Conservation (phyloP, 2,888 invertebrate species). For the Drosophila nr. perissopoda region DNA sequence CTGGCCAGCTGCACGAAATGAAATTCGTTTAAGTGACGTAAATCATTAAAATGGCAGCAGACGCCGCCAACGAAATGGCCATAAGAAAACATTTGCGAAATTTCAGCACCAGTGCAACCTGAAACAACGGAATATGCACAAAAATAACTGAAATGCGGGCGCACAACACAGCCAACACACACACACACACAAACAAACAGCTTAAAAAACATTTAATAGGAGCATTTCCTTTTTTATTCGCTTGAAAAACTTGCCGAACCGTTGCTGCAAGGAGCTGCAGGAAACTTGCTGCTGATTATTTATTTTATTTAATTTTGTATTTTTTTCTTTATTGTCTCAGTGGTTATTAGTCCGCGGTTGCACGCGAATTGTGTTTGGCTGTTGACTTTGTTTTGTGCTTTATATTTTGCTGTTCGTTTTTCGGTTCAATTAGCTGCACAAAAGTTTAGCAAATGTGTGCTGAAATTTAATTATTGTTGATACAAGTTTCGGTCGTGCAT, state of each 20-base stretch:
- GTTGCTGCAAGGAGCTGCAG: slow-evolving; percentile 35
- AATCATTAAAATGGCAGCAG: slow-evolving; percentile 71
- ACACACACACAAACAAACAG: slow-evolving; percentile 6
- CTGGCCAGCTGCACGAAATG: slow-evolving; percentile 51
- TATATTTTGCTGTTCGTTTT: slow-evolving; percentile 20
- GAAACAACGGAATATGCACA: slow-evolving; percentile 57
- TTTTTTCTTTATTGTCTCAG: slow-evolving; percentile 44
- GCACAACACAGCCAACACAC: slow-evolving; percentile 23
- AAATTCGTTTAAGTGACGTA: slow-evolving; percentile 66
- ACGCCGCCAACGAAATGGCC: slow-evolving; percentile 63
- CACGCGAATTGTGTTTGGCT: slow-evolving; percentile 68
- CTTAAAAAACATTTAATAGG: slow-evolving; percentile 72
- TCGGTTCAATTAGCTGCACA: slow-evolving; percentile 76
- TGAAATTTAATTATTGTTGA: slow-evolving; percentile 79
- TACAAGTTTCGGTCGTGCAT: slow-evolving; percentile 62
- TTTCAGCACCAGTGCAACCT: slow-evolving; percentile 75
- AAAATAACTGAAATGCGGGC: slow-evolving; percentile 36
- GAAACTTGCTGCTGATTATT: slow-evolving; percentile 61
- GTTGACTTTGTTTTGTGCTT: slow-evolving; percentile 19
- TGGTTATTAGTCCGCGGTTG: slow-evolving; percentile 76
- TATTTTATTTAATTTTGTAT: slow-evolving; percentile 56
- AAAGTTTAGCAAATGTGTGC: slow-evolving; percentile 75
- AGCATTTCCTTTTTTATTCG: slow-evolving; percentile 69
- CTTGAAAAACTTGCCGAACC: slow-evolving; percentile 63
- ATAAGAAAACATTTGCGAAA: slow-evolving; percentile 74